phyloP scores from a whole-genome alignment of 2,797 vertebrate species.

The Acanthornis magna region DNA sequence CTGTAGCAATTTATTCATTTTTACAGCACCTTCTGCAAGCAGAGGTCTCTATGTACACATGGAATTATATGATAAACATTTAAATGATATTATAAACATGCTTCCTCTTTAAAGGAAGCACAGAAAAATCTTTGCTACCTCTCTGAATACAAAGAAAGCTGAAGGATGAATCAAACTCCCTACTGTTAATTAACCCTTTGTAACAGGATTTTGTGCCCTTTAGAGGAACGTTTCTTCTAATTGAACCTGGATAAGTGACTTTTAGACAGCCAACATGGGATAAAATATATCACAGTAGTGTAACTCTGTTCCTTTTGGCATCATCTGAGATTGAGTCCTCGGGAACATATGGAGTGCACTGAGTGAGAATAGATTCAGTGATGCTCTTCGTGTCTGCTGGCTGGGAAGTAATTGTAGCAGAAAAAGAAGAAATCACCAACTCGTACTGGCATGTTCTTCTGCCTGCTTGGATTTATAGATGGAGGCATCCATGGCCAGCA shows the following conservation, averaged over 20 bases:
- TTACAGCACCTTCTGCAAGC: neutral
- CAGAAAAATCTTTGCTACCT: neutral
- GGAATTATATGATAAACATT: neutral
- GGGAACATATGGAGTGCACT: conserved; percentile 29
- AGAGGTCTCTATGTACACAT: neutral
- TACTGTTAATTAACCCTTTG: neutral
- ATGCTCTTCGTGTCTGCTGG: conserved; percentile 27
- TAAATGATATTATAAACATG: neutral
- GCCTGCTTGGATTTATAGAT: neutral
- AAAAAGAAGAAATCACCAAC: conserved; percentile 41
- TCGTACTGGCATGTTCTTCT: conserved; percentile 30
- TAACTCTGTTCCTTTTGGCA: conserved; percentile 21
- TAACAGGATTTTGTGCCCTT: neutral
- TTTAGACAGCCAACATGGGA: neutral
- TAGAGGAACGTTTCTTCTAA: neutral
- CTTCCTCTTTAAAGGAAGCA: neutral
- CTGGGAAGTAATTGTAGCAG: conserved; percentile 23
- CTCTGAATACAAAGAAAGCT: neutral
- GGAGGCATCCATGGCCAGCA: neutral
- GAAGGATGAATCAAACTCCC: neutral
- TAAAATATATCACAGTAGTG: neutral
- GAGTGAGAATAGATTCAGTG: conserved; percentile 47
- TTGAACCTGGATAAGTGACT: neutral
- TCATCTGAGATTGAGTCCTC: neutral
- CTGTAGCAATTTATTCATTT: neutral